phyloP scores from a whole-genome alignment of 2,797 vertebrate species.

The Brachymystax lenok region DNA sequence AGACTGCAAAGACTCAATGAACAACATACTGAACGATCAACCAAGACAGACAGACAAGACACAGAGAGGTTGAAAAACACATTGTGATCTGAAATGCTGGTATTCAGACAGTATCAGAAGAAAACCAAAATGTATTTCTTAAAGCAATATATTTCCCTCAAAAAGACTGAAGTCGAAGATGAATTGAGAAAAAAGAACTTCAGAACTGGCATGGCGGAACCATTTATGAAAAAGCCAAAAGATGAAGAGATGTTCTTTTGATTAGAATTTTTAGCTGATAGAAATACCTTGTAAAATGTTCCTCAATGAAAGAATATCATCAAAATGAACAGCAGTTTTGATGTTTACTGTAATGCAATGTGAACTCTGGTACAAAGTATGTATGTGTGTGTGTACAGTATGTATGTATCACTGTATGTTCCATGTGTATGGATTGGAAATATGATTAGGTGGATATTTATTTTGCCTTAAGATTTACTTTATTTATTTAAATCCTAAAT shows the following conservation, averaged over 20 bases:
- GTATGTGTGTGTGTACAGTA: slow-evolving; percentile 34
- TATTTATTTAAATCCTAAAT: slow-evolving; percentile 65
- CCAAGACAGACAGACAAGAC: slow-evolving; percentile 14
- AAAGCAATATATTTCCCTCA: slow-evolving; percentile 80
- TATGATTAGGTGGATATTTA: slow-evolving; percentile 40
- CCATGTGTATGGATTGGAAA: slow-evolving; percentile 42
- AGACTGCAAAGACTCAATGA: slow-evolving; percentile 2
- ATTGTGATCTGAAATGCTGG: slow-evolving; percentile 43
- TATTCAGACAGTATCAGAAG: slow-evolving; percentile 38
- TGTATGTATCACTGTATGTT: slow-evolving; percentile 39
- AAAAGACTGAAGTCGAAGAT: slow-evolving; percentile 30
- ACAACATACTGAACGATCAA: slow-evolving; percentile 4
- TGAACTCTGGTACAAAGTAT: slow-evolving; percentile 36
- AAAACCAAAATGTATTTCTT: slow-evolving; percentile 73
- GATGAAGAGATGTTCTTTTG: slow-evolving; percentile 30
- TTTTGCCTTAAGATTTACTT: slow-evolving; percentile 49
- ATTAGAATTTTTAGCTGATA: slow-evolving; percentile 57
- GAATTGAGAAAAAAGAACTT: slow-evolving; percentile 25
- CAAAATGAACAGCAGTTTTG: slow-evolving; percentile 30
- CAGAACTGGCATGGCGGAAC: slow-evolving; percentile 12
- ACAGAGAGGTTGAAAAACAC: slow-evolving; percentile 1
- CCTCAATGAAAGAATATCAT: slow-evolving; percentile 16
- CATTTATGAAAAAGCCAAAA: slow-evolving; percentile 35
- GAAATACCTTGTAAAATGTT: slow-evolving; percentile 28
- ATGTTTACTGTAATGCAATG: slow-evolving; percentile 51